These are phyloP conservation scores for Sinocyclocheilus maitianheensis DNA, from an alignment of 2,113 vertebrate genomes.

Conservation along the genomic window DNA sequence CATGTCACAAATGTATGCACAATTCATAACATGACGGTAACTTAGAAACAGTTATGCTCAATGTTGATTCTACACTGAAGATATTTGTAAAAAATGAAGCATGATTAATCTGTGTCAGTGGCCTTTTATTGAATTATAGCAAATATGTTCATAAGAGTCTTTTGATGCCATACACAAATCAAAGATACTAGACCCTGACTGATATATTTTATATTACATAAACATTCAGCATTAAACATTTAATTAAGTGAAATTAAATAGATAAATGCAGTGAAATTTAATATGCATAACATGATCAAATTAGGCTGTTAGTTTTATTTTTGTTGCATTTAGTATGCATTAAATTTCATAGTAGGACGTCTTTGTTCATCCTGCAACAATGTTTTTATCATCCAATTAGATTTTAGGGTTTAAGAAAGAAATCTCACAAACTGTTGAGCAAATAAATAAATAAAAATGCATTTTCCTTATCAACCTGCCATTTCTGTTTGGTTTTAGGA, in stretches of 20 bases:
- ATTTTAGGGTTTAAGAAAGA: too few species aligned
- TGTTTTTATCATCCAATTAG: too few species aligned
- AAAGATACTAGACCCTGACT: neutral
- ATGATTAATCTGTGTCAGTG: too few species aligned
- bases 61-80: neutral
- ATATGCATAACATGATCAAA: neutral
- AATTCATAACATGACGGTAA: neutral
- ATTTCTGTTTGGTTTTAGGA: neutral
- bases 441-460: too few species aligned
- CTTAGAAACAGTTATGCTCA: too few species aligned
- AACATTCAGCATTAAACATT: neutral
- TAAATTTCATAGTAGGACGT: neutral
- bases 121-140: too few species aligned
- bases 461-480: too few species aligned
- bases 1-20: neutral
- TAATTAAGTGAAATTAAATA: neutral
- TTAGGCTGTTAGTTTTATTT: neutral
- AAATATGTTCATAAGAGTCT: neutral
- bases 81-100: neutral
- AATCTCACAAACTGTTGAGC: too few species aligned
- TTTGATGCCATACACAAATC: neutral
- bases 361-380: too few species aligned
- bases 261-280: neutral
- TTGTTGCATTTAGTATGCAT: neutral
- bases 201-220: neutral